A percentile compares a stretch with the other conserved stretches of the same genome.
Conservation (phyloP, 2,888 invertebrate genomes). For the Morpho achilles region DNA sequence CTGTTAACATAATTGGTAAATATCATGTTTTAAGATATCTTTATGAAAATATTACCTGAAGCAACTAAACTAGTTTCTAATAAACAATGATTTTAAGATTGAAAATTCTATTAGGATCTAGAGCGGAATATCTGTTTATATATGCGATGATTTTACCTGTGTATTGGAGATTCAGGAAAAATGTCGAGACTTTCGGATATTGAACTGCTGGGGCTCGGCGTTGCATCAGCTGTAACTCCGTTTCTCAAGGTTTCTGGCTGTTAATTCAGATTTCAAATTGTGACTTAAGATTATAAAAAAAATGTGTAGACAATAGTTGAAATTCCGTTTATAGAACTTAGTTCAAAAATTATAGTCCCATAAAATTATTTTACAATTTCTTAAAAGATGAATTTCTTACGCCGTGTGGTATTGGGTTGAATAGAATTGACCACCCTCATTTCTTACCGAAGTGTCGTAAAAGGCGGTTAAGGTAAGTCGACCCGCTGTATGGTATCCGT, state of each 20-base stretch:
- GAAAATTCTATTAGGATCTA: not conserved
- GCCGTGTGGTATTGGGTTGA: too few species aligned
- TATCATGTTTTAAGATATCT: constrained; percentile 41
- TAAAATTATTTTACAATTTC: too few species aligned
- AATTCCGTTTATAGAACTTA: too few species aligned
- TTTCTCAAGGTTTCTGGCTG: constrained; percentile 77
- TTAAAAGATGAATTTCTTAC: too few species aligned
- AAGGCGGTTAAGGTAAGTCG: too few species aligned
- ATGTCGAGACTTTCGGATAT: constrained; percentile 93
- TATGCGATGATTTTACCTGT: constrained; percentile 74
- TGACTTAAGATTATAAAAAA: too few species aligned
- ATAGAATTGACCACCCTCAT: too few species aligned
- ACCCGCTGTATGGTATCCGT: too few species aligned
- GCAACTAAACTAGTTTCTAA: constrained; percentile 33
- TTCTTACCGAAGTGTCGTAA: too few species aligned
- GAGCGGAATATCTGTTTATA: constrained; percentile 2
- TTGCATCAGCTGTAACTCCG: constrained; percentile 84
- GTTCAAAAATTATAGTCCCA: too few species aligned
- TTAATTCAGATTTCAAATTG: not conserved
- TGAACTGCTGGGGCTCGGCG: constrained; percentile 93
- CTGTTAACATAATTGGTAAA: constrained; percentile 62
- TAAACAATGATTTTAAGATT: constrained; percentile 15
- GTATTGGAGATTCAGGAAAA: constrained; percentile 93
- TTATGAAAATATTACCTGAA: constrained; percentile 40
- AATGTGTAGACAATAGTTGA: too few species aligned